Percentiles rank a stretch among this genome's conserved stretches.
These are phyloP conservation scores for Petrolisthes cinctipes DNA, from an alignment of 2,888 invertebrate species.

Conservation along the genomic window DNA sequence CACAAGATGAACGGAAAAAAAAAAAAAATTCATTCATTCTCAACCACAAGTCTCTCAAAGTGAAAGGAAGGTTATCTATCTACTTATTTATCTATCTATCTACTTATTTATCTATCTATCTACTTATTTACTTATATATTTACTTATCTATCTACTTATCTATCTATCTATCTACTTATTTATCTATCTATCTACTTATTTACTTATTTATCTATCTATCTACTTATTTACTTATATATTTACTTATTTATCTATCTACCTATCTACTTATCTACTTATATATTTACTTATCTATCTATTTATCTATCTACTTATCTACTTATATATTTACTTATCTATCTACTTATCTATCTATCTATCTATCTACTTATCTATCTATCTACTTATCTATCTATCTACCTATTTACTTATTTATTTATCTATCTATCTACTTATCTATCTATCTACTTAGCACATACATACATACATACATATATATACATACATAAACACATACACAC, in stretches of 20 bases:
- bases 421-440: not conserved
- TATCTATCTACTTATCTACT: too few species aligned
- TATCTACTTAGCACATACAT: not conserved
- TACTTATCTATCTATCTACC: not conserved
- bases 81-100: too few species aligned
- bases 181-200: too few species aligned
- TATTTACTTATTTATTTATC: not conserved
- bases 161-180: too few species aligned
- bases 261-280: not conserved
- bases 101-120: too few species aligned
- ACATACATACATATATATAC: not conserved
- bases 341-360: not conserved
- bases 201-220: not conserved
- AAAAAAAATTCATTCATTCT: too few species aligned
- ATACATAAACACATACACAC: not conserved
- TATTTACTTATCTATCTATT: not conserved
- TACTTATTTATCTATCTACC: not conserved
- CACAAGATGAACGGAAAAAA: too few species aligned
- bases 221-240: not conserved
- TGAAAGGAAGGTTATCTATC: too few species aligned
- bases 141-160: too few species aligned
- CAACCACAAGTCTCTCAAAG: too few species aligned
- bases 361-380: constrained; percentile 5
- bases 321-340: too few species aligned
- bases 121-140: too few species aligned